Evolutionary conservation across 1,140 invertebrate species (phyloP), one percentile per base, ranked within the genome.

Genomic region (Laupala kohalensis): DNA sequence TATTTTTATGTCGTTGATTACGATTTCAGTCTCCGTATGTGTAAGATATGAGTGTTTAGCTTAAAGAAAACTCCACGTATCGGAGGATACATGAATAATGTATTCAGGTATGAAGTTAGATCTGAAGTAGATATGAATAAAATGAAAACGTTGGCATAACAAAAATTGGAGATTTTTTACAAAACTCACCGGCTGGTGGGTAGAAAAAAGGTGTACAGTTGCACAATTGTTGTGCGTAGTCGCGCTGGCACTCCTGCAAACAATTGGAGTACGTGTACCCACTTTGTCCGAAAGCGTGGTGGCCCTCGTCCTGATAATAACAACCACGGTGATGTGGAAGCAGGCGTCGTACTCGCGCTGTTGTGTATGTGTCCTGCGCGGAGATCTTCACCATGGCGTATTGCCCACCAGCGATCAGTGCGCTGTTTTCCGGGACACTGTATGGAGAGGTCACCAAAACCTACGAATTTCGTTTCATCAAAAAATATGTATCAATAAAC

Each of bases 151-250:
- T n/a, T n/a, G n/a, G n/a, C n/a, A n/a, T n/a, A n/a, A n/a, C n/a
- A n/a, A n/a, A n/a, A n/a, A n/a, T n/a, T n/a, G n/a, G n/a, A n/a
- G n/a, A n/a, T n/a, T n/a, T n/a, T n/a, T n/a, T n/a, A n/a, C n/a
- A n/a, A n/a, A n/a, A 4, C 37, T 53, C 70, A 75, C 74, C 67
- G 65, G 74, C 65, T 6, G 15, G 19, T n/a, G 53, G 73, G 67
- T n/a, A 78, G 67, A 77, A 76, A 64, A 75, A 74, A 0, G 76
- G 72, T 27, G 73, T 74, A 72, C 78, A 78, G 27, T 75, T 75
- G 71, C 78, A 78, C 25, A 75, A 72, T 24, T 74, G 63, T 0
- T 71, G 25, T 12, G 72, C 66, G 28, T 75, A 73, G 29, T 75
- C 64, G 62, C 72, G 72, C 24, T 71, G 71, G 66, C 78, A 78